These are phyloP conservation scores for Crenichthys baileyi DNA, from an alignment of 2,797 vertebrate genomes.

Conservation along the genomic window DNA sequence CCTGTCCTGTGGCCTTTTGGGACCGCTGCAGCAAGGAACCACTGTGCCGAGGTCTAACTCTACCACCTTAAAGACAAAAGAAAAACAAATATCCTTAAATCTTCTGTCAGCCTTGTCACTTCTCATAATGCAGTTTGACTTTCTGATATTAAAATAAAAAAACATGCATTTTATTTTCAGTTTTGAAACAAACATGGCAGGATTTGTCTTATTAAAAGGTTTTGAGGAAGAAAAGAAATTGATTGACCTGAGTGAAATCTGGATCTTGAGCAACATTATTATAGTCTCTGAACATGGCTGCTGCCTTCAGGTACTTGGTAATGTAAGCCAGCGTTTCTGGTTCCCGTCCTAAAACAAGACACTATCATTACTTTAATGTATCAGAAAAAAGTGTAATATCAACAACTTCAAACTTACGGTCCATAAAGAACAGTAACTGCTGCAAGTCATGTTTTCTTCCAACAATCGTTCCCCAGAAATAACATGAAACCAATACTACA, in stretches of 20 bases:
- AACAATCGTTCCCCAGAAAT: not conserved
- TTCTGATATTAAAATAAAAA: not conserved
- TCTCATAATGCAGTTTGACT: not conserved
- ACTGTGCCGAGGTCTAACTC: slow-evolving; percentile 90
- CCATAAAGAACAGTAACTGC: not conserved
- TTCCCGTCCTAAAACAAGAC: slow-evolving; percentile 84
- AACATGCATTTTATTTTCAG: not conserved
- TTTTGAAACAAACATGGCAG: not conserved
- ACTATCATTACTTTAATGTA: not conserved
- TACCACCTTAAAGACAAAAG: slow-evolving; percentile 82
- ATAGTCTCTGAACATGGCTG: slow-evolving; percentile 93
- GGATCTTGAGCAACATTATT: slow-evolving; percentile 87
- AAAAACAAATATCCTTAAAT: slow-evolving; percentile 37
- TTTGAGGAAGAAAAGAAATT: not conserved
- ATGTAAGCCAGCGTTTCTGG: slow-evolving; percentile 84
- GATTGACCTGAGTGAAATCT: slow-evolving; percentile 89
- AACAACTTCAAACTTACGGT: not conserved
- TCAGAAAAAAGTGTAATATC: not conserved
- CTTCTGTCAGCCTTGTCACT: not conserved
- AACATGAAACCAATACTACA: too few relatives aligned
- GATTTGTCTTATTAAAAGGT: not conserved
- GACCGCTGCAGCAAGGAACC: slow-evolving; percentile 95
- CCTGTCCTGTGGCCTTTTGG: slow-evolving; percentile 96
- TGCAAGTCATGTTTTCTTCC: not conserved
- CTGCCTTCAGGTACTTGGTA: slow-evolving; percentile 88